phyloP scores from a whole-genome alignment of 2,113 vertebrate species.

The Ancistrus triradiatus region DNA sequence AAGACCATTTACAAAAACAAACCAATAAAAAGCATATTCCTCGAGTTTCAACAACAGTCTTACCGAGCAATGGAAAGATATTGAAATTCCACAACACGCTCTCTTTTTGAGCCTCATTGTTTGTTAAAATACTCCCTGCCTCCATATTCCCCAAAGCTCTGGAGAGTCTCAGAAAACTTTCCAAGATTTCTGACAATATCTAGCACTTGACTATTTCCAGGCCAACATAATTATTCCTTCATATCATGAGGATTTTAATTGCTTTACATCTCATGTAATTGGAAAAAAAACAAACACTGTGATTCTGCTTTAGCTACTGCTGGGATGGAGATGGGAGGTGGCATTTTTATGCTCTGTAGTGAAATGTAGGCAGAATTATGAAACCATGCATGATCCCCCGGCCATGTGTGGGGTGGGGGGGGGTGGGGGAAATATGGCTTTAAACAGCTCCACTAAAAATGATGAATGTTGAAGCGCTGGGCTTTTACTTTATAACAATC shows the following conservation, averaged over 20 bases:
- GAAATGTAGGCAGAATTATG: neutral
- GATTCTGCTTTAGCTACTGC: neutral
- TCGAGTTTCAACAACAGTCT: conserved; percentile 11
- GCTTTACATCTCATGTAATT: conserved; percentile 15
- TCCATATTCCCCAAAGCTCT: conserved; percentile 1
- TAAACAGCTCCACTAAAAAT: conserved; percentile 8
- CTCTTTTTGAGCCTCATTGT: conserved; percentile 2
- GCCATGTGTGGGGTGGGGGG: neutral
- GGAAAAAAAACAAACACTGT: neutral
- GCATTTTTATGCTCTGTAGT: conserved; percentile 9
- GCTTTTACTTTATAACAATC: conserved; percentile 7
- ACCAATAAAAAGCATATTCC: conserved; percentile 16
- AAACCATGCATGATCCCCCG: conserved; percentile 7
- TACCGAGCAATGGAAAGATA: neutral
- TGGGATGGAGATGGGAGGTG: conserved; percentile 2
- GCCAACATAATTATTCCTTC: neutral
- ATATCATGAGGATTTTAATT: conserved; percentile 8
- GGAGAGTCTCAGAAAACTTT: conserved; percentile 6
- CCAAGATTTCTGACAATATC: too few relatives aligned
- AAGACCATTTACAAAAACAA: conserved; percentile 12
- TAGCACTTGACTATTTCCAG: too few relatives aligned
- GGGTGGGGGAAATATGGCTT: neutral
- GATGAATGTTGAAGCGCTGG: conserved; percentile 4
- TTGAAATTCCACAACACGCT: neutral
- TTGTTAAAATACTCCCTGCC: conserved; percentile 2